Base-by-base conservation (phyloP, 2,113 vertebrate genomes). In the Lethenteron reissneri region DNA sequence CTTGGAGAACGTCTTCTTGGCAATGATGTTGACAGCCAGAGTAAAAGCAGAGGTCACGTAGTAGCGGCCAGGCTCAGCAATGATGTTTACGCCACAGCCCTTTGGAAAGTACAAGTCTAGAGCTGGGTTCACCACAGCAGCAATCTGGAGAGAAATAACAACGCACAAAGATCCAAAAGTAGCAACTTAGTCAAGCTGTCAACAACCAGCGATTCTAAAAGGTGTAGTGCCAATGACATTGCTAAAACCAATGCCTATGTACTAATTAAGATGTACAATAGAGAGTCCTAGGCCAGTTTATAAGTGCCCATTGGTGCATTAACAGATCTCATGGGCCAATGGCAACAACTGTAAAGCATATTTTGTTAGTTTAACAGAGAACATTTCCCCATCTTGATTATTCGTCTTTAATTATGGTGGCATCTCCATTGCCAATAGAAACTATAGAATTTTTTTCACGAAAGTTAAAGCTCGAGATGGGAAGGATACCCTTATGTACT, bases 1-100 rank as follows among this genome's bases (percentile, higher is more conserved):
- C 62, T 86, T 88, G 75, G 85, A 78, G 13, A 94, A 83, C 41
- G 90, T 83, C 75, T 97, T 99, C 80, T 99, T 99, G 41, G 92
- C 90, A 76, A 99, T 99, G 73, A 99, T 87, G 73, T 89, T 99
- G 72, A 96, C 95, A 9, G 90, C 89, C 17, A 97, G 81, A 0
- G 86, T 96, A 79, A 87, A 96, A 1, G 94, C 90, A 64, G 94
- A 97, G 1, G 91, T 88, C 62, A 94, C 95, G 4, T 95, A 99
- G 71, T 90, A 99, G 73, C 92, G 85, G 25, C 95, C 95, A 0
- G 95, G 95, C 77, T 99, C 95, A 3, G 90, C 87, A 73, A 99
- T 97, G 77, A 99, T 75, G 21, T 71, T 83, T 73, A 95, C 79
- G 57, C 86, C 86, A 17, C 79, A 79, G 78, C 96, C 95, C 0